These are phyloP conservation scores for Cephus rjabovi DNA, from an alignment of 2,888 invertebrate genomes.

Conservation along the genomic window DNA sequence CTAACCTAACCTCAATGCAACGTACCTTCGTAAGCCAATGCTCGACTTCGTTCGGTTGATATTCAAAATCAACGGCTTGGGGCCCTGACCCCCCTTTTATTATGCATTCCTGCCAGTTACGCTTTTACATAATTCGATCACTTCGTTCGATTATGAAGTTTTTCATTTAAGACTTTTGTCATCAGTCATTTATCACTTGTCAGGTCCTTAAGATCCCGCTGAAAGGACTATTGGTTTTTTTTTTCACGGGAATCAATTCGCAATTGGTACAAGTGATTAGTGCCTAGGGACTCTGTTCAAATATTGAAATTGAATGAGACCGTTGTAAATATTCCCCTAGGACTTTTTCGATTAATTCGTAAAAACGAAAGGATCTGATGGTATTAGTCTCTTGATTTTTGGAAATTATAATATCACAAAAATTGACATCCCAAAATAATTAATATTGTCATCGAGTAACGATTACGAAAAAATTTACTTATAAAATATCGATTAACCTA, in stretches of 20 bases:
- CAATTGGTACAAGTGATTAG: neutral
- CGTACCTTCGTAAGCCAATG: too few species aligned
- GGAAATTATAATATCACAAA: neutral
- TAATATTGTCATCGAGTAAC: neutral
- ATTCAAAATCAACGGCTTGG: neutral
- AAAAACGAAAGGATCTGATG: neutral
- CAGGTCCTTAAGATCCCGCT: neutral
- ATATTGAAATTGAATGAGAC: neutral
- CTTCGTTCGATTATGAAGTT: neutral
- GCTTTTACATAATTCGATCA: neutral
- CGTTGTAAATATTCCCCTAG: neutral
- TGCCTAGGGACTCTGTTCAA: neutral
- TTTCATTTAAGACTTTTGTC: constrained; percentile 12
- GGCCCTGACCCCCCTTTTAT: neutral
- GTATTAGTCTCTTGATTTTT: neutral
- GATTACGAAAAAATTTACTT: neutral
- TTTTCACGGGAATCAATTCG: neutral
- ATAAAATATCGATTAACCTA: neutral
- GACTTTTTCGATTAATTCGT: neutral
- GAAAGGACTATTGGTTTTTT: neutral
- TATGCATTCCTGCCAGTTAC: neutral
- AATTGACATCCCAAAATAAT: neutral
- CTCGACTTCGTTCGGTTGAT: neutral
- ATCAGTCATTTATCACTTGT: neutral
- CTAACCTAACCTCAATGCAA: too few species aligned